Conservation (phyloP, 2,888 invertebrate genomes). For the Pseudococcus longispinus region DNA sequence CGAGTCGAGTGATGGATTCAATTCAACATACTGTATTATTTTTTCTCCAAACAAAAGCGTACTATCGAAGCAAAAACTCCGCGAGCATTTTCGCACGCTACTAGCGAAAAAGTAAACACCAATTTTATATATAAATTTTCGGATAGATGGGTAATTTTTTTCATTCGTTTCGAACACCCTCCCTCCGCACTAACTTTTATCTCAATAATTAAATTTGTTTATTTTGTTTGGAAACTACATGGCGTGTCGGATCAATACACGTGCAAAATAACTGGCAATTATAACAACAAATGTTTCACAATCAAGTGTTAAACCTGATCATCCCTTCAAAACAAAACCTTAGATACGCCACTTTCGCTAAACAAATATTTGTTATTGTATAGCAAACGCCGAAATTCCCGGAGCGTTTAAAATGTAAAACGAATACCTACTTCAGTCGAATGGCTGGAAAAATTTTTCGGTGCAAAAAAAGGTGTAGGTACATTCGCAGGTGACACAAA, state of each 20-base stretch:
- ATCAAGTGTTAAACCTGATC: background rate
- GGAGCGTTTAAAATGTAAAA: conserved; percentile 3
- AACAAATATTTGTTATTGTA: background rate
- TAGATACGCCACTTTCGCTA: background rate
- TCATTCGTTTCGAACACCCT: background rate
- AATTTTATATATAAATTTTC: background rate
- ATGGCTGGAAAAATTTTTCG: background rate
- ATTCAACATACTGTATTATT: background rate
- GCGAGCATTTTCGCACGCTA: too few relatives aligned
- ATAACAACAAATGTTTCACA: background rate
- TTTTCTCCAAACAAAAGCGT: background rate
- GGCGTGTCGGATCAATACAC: background rate
- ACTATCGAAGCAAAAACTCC: too few relatives aligned
- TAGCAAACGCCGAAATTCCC: background rate
- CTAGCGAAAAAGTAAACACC: background rate
- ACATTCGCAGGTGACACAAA: background rate
- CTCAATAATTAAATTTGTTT: background rate
- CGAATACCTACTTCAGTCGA: background rate
- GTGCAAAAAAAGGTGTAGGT: background rate
- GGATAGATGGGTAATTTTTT: background rate
- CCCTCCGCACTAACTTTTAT: background rate
- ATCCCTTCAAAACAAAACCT: background rate
- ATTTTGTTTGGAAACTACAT: background rate
- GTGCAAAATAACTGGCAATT: background rate
- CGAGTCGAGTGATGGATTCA: background rate